These are phyloP conservation scores for Conus canariensis DNA, from an alignment of 2,888 invertebrate genomes.

Conservation along the genomic window DNA sequence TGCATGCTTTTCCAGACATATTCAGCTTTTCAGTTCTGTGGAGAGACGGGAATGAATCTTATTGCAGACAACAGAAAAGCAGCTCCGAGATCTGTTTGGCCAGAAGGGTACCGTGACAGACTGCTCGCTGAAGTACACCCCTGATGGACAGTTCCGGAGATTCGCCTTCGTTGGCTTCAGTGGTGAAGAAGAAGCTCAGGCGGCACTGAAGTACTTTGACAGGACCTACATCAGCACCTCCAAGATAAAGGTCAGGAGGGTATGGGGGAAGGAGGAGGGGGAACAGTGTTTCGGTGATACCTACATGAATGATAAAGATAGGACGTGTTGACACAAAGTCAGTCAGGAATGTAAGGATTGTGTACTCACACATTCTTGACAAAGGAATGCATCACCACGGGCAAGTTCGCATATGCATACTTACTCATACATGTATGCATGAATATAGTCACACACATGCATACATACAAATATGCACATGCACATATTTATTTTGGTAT, in stretches of 20 bases:
- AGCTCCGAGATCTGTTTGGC: slow-evolving; percentile 87
- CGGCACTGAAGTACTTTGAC: slow-evolving; percentile 89
- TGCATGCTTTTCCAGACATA: too few species aligned
- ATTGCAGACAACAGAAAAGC: slow-evolving; percentile 88
- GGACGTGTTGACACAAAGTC: too few species aligned
- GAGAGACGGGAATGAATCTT: too few species aligned
- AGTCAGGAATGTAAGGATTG: too few species aligned
- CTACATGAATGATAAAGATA: too few species aligned
- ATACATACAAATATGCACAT: background rate
- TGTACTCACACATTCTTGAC: too few species aligned
- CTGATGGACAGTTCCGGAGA: slow-evolving; percentile 92
- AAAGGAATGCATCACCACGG: too few species aligned
- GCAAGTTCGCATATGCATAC: too few species aligned
- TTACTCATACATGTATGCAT: too few species aligned
- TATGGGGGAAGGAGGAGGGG: background rate
- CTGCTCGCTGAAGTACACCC: slow-evolving; percentile 93
- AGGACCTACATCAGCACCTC: slow-evolving; percentile 81
- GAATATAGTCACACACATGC: background rate
- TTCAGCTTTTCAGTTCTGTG: too few species aligned
- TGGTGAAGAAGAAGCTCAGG: slow-evolving; percentile 87
- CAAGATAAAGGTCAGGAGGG: slow-evolving; percentile 45
- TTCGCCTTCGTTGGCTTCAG: slow-evolving; percentile 97
- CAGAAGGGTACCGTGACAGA: slow-evolving; percentile 92
- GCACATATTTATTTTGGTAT: background rate
- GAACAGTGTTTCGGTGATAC: background rate